Evolutionary conservation across 2,888 invertebrate genomes (phyloP).

Genomic region (Sphaerophoria rueppellii): DNA sequence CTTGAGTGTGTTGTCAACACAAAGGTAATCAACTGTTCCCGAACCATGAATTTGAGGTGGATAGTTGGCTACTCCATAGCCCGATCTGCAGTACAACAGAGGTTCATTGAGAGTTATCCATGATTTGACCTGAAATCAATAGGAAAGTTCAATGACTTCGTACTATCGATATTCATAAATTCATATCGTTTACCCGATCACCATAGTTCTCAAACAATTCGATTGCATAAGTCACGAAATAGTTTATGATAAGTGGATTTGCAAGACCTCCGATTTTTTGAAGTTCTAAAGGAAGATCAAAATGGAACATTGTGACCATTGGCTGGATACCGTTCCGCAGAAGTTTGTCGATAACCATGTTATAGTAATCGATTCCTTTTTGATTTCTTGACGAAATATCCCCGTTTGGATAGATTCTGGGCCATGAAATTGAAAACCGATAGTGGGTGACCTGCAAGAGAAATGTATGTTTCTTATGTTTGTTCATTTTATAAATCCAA

Average conservation of each 20-base stretch:
- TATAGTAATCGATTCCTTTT: conserved; percentile 83
- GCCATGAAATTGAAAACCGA: conserved; percentile 86
- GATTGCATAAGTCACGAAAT: conserved; percentile 83
- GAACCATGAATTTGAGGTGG: conserved; percentile 81
- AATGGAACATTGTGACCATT: conserved; percentile 84
- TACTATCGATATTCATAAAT: background rate
- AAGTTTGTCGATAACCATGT: conserved; percentile 85
- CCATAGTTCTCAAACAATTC: conserved; percentile 82
- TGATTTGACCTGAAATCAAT: conserved; percentile 46
- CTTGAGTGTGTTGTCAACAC: conserved; percentile 82
- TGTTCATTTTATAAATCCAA: background rate
- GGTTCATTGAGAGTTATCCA: conserved; percentile 82
- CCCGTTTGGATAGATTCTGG: conserved; percentile 85
- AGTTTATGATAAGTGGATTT: conserved; percentile 81
- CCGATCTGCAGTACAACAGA: conserved; percentile 80
- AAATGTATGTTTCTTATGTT: background rate
- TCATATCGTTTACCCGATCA: conserved; percentile 79
- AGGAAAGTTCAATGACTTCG: no score
- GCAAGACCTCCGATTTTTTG: conserved; percentile 84
- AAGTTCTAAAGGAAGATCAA: conserved; percentile 83
- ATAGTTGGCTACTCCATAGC: conserved; percentile 82
- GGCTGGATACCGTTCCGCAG: conserved; percentile 85
- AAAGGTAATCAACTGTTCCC: conserved; percentile 83
- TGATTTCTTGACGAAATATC: conserved; percentile 81
- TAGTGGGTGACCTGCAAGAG: conserved; percentile 81